phyloP scores from a whole-genome alignment of 2,113 vertebrate species.

The Axis porcinus region DNA sequence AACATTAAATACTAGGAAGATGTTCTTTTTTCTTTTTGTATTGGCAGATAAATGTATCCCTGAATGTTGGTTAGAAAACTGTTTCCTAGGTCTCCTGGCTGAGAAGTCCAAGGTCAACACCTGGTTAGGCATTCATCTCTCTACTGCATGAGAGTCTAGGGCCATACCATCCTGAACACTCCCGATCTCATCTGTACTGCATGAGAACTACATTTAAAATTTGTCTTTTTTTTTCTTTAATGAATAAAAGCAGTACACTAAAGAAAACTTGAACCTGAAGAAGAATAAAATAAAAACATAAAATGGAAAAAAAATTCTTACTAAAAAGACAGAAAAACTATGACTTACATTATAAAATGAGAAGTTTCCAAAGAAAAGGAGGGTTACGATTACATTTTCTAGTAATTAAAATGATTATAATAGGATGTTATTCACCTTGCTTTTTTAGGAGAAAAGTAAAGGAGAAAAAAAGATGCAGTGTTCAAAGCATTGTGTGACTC shows the following conservation, averaged over 20 bases:
- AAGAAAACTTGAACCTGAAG: not conserved
- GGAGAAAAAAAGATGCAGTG: not conserved
- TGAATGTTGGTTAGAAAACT: not conserved
- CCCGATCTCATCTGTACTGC: not conserved
- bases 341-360: not conserved
- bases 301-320: not conserved
- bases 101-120: not conserved
- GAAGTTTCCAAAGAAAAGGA: not conserved
- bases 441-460: not conserved
- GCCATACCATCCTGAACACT: not conserved
- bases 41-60: not conserved
- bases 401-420: conserved; percentile 6
- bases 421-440: not conserved
- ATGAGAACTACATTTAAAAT: not conserved
- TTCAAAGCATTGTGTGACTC: not conserved
- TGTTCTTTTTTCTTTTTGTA: not conserved
- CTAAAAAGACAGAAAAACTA: not conserved
- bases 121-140: not conserved
- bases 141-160: not conserved
- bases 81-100: not conserved
- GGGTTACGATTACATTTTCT: not conserved
- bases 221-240: not conserved
- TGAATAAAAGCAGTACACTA: not conserved
- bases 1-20: not conserved
- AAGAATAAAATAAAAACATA: not conserved